phyloP scores from a whole-genome alignment of 2,888 invertebrate species.

The Anoncus sp. region DNA sequence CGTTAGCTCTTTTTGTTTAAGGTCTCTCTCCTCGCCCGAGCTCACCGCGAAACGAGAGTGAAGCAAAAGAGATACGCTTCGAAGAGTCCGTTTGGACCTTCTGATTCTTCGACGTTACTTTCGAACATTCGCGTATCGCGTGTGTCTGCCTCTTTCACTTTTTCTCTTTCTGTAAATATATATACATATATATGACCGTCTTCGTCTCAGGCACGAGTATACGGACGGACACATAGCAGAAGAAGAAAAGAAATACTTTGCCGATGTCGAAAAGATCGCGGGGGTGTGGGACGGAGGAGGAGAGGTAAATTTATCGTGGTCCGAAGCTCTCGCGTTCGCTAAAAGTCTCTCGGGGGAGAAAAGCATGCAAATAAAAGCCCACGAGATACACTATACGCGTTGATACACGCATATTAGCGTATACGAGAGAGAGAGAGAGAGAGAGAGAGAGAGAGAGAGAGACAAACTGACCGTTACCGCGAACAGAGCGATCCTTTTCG shows the following conservation, averaged over 20 bases:
- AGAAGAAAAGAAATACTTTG: conserved; percentile 32
- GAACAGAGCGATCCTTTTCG: conserved; percentile 34
- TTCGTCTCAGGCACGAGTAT: neutral
- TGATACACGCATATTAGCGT: too few relatives aligned
- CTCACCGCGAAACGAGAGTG: conserved; percentile 30
- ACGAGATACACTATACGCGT: too few relatives aligned
- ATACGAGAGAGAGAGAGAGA: conserved; percentile 10
- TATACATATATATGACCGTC: neutral
- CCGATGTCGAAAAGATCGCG: conserved; percentile 36
- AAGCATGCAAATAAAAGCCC: conserved; percentile 48
- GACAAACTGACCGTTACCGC: conserved; percentile 20
- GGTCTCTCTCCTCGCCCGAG: conserved; percentile 19
- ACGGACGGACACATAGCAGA: conserved; percentile 14
- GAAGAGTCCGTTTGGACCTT: conserved; percentile 18
- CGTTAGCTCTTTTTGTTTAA: conserved; percentile 70
- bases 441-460: conserved; percentile 8
- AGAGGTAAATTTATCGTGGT: conserved; percentile 45
- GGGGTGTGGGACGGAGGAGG: conserved; percentile 19
- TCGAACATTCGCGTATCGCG: conserved; percentile 30
- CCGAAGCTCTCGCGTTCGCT: conserved; percentile 31
- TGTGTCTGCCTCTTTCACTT: conserved; percentile 21
- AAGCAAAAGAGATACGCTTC: conserved; percentile 7
- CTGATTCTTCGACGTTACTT: conserved; percentile 41
- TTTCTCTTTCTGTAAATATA: conserved; percentile 7
- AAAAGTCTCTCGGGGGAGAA: conserved; percentile 23